phyloP scores from a whole-genome alignment of 2,113 vertebrate genomes.

The Ophiodon elongatus region DNA sequence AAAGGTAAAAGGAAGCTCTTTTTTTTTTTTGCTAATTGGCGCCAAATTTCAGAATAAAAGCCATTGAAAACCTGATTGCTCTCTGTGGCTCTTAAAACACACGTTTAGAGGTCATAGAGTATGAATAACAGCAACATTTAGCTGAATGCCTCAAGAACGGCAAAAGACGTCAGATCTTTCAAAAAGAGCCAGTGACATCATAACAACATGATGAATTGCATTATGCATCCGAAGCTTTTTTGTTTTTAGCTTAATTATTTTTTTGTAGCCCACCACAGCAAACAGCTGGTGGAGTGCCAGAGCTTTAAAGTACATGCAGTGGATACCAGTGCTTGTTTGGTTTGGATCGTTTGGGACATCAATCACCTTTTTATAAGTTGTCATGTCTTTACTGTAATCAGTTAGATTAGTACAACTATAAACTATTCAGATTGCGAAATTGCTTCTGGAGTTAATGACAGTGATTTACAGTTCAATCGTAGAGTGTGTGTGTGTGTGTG shows the following conservation, averaged over 20 bases:
- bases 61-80: neutral
- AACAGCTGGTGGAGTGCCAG: slow-evolving; percentile 40
- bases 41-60: neutral
- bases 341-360: slow-evolving; percentile 59
- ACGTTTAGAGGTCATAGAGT: neutral
- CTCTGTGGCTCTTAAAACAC: neutral
- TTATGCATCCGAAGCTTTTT: slow-evolving; percentile 30
- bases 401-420: slow-evolving; percentile 64
- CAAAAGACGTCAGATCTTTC: neutral
- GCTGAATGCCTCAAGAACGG: neutral
- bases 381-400: slow-evolving; percentile 60
- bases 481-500: neutral
- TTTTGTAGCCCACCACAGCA: slow-evolving; percentile 35
- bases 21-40: neutral
- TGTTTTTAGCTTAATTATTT: slow-evolving; percentile 48
- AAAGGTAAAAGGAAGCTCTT: neutral
- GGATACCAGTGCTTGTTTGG: slow-evolving; percentile 46
- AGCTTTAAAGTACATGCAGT: slow-evolving; percentile 28
- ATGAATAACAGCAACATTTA: neutral
- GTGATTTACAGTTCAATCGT: slow-evolving; percentile 48
- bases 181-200: neutral
- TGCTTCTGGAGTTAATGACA: slow-evolving; percentile 53
- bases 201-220: neutral
- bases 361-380: slow-evolving; percentile 59
- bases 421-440: slow-evolving; percentile 61